A percentile compares a stretch with the other conserved stretches of the same genome.
Evolutionary conservation across 1,140 invertebrate genomes (phyloP).

Genomic region (Trichonephila clavata): DNA sequence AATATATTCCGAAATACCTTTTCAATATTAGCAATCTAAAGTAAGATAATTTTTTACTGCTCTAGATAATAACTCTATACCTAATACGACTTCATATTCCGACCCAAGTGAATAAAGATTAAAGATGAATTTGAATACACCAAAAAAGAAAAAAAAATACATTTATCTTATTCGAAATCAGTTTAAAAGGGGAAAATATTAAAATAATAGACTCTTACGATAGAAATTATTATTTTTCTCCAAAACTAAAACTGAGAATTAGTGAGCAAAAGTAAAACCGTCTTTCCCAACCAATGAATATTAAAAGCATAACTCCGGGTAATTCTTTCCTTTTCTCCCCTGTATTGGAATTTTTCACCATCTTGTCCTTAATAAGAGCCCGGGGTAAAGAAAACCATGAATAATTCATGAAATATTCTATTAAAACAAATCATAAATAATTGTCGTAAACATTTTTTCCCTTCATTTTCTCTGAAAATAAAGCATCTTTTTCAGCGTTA

Average conservation of each 20-base stretch:
- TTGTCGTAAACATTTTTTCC: not conserved
- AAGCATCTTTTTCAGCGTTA: conserved; percentile 13
- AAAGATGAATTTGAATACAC: too few species aligned
- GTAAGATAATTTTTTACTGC: too few species aligned
- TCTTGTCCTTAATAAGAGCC: not conserved
- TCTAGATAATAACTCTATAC: too few species aligned
- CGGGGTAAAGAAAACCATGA: not conserved
- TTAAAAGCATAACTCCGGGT: not conserved
- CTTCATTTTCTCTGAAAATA: not conserved
- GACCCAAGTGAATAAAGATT: too few species aligned
- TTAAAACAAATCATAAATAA: conserved; percentile 63
- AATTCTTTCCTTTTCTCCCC: not conserved
- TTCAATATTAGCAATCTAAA: too few species aligned
- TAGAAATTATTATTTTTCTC: not conserved
- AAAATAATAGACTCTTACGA: not conserved
- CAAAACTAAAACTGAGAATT: not conserved
- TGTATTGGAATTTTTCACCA: not conserved
- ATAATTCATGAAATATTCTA: conserved; percentile 54
- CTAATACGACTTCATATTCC: too few species aligned
- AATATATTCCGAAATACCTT: too few species aligned
- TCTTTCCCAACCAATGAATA: not conserved
- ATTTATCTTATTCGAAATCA: too few species aligned
- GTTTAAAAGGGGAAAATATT: not conserved
- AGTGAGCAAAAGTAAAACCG: not conserved
- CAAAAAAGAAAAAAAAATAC: too few species aligned